Evolutionary conservation across 1,140 invertebrate species (phyloP), one percentile per base, ranked within the genome.

Genomic region (Sogatella furcifera): DNA sequence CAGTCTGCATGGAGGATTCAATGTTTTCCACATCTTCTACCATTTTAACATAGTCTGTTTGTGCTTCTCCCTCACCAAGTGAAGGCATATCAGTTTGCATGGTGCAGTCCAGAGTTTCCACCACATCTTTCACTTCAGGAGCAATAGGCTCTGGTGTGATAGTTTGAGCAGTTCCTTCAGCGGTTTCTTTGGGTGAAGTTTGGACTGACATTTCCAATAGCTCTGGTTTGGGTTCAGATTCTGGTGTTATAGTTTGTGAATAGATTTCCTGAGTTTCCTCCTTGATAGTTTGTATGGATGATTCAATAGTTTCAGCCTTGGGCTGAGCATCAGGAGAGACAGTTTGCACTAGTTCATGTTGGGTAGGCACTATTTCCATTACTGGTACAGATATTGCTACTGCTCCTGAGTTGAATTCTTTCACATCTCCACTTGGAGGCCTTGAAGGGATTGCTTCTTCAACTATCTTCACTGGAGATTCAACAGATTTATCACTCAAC

Each of bases 381-480:
- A 84, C 74, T 61, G 78, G 77, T 3, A 81, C 76, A 17, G 80
- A 77, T 59, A 75, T 79, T 3, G 81, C 76, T 19, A 84, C 65
- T 62, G 81, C 78, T 10, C 73, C 74, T 13, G 70, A 61, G 0
- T 75, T 71, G 42, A 66, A 63, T 11, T 76, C 69, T 64, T 63
- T 63, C 52, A 73, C 69, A 61, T 73, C 71, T 63, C 74, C 74
- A 57, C 74, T 74, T 64, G 73, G 72, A 14, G 69, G 66, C 55
- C 64, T 62, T 41, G 70, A 72, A 42, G 73, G 68, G 9, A 82
- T 62, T 55, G 73, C 74, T 74, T 84, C 82, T 74, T 84, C 81
- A n/a, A 84, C 69, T 62, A 84, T 74, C 75, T 83, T 84, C 1
- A 84, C 80, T 38, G 77, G 77, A 21, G 41, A 80, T 61, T 79